Evolutionary conservation across 2,888 invertebrate species (phyloP).

Genomic region (Lasioglossum oenotherae): DNA sequence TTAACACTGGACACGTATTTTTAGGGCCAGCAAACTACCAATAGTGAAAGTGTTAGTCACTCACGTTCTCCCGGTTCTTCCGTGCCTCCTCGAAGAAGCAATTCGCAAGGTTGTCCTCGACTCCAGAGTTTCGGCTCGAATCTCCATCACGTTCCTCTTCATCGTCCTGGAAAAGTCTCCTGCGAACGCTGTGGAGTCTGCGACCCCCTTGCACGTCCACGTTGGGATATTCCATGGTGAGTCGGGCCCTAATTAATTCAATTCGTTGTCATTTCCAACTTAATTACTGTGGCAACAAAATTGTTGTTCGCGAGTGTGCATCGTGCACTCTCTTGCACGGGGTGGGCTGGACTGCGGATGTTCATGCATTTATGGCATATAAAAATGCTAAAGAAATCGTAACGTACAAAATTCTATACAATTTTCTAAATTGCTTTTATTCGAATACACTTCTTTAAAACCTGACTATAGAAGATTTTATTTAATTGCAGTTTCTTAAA

Average conservation of each 20-base stretch:
- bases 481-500: not conserved
- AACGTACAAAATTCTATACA: not conserved
- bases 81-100: conserved; percentile 73
- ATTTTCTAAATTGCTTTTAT: not conserved
- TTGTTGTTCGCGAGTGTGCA: not conserved
- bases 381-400: not conserved
- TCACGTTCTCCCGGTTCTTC: conserved; percentile 72
- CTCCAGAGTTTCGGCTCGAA: conserved; percentile 55
- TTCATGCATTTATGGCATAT: not conserved
- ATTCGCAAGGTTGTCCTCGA: conserved; percentile 72
- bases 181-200: conserved; percentile 77
- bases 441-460: not conserved
- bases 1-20: not conserved
- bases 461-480: not conserved
- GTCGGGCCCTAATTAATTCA: conserved; percentile 74
- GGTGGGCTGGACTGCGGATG: not conserved
- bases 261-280: not conserved
- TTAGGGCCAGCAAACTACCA: no score
- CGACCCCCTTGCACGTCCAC: conserved; percentile 71
- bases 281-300: conserved; percentile 1
- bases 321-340: not conserved
- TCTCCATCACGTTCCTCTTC: conserved; percentile 67
- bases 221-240: conserved; percentile 79
- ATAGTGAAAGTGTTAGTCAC: conserved; percentile 20
- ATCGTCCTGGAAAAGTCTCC: conserved; percentile 83